Evolutionary conservation across 2,113 vertebrate genomes (phyloP).

Genomic region (Eretmochelys imbricata): DNA sequence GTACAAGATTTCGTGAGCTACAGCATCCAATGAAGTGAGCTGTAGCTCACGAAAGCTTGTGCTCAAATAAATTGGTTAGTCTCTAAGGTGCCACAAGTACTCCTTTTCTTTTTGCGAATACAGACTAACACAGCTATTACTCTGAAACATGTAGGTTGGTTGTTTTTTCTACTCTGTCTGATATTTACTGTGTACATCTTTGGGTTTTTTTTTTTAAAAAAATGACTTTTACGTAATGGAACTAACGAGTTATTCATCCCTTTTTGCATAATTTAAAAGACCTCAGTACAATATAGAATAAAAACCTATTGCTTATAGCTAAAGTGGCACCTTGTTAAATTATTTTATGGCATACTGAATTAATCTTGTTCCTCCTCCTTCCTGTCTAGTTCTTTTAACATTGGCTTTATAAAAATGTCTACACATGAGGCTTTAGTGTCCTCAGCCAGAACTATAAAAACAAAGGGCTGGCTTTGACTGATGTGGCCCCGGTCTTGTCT

Average conservation of each 20-base stretch:
- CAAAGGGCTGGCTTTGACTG: not conserved
- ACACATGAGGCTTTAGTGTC: not conserved
- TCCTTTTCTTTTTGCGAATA: no score
- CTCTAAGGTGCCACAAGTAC: no score
- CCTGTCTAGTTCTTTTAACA: not conserved
- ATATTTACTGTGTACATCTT: not conserved
- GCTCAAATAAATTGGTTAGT: no score
- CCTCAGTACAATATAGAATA: not conserved
- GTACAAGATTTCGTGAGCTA: no score
- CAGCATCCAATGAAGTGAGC: no score
- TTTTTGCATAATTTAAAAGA: not conserved
- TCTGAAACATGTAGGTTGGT: not conserved
- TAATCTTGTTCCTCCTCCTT: not conserved
- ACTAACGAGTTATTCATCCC: not conserved
- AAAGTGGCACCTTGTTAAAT: not conserved
- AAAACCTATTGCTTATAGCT: not conserved
- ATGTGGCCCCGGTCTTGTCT: not conserved
- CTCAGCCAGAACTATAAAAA: not conserved
- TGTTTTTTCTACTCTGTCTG: not conserved
- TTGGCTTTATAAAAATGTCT: not conserved
- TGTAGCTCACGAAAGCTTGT: no score
- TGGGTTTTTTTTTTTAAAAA: not conserved
- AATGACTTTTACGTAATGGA: accelerated
- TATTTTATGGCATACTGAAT: not conserved
- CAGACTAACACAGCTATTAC: no score